Evolutionary conservation across 2,888 invertebrate species (phyloP), one percentile per base, ranked within the genome.

Genomic region (Drosophila birchii): DNA sequence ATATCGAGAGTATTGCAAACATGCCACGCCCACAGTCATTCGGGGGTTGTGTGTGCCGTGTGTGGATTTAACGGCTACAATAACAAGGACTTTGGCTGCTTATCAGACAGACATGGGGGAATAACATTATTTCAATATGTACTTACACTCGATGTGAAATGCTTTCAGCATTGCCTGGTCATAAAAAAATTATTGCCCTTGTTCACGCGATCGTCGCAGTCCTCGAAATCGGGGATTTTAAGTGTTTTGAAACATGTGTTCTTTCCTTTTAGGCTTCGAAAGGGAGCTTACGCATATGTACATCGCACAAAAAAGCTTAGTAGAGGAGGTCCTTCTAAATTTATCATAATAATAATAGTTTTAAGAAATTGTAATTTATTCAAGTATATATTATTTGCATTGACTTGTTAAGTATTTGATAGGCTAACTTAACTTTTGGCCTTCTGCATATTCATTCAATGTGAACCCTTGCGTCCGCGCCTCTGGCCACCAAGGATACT

Each of bases 211-310:
- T 88, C 68, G 61, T 71, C 57, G 60, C 58, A 75, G 66, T 79
- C 64, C 58, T 56, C 58, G 45, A 54, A 69, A 66, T 72, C 60
- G 57, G 47, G 56, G 57, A 51, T 78, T 80, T 70, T 45, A 75
- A 86, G 77, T 88, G 86, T 73, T 80, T 71, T 77, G 73, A 74
- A 80, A 80, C 86, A 84, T 86, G 88, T 88, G 86, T 87, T 87
- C 60, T 56, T 51, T 26, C 53, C 32, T 62, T 32, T 18, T 18
- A 34, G 29, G 23, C 47, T 18, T 14, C 18, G 23, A 11, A 11
- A 11, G 7, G 56, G 51, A 26, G 26, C 51, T 39, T 32, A 38
- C 1, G 32, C 49, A 20, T 51, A n/a, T n/a, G n/a, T n/a, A 16
- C 12, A 23, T 18, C 43, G 14, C 11, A 20, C 18, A 8, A n/a